Evolutionary conservation across 2,113 vertebrate species (phyloP).

Genomic region (Grallaria varia): DNA sequence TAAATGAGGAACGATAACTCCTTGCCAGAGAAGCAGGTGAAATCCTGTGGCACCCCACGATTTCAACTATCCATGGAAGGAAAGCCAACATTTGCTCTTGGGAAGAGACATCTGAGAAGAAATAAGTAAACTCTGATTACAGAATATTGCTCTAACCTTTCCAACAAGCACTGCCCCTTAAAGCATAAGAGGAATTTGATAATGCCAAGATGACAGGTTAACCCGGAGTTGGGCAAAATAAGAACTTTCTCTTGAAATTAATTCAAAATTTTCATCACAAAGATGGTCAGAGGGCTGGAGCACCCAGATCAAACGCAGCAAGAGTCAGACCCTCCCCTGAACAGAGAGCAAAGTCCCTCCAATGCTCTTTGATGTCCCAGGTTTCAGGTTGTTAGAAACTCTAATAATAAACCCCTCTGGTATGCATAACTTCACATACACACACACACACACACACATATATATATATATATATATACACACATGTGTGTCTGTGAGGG

Average conservation of each 20-base stretch:
- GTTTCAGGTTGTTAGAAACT: not conserved
- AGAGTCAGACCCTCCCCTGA: not conserved
- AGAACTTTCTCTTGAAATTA: not conserved
- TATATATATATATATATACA: no score
- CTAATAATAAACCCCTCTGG: not conserved
- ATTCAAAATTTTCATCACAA: not conserved
- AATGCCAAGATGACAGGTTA: not conserved
- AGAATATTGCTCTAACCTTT: not conserved
- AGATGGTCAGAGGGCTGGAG: not conserved
- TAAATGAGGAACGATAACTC: not conserved
- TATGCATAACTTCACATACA: not conserved
- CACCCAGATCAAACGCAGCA: not conserved
- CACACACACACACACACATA: no score
- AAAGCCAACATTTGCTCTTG: not conserved
- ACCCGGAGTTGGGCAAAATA: not conserved
- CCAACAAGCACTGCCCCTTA: not conserved
- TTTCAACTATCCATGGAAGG: fast-evolving
- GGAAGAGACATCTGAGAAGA: not conserved
- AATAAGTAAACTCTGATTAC: not conserved
- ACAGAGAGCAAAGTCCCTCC: not conserved
- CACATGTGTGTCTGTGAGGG: not conserved
- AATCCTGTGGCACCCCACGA: not conserved
- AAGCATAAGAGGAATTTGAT: not conserved
- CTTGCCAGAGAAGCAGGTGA: not conserved
- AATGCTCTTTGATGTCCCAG: not conserved